Evolutionary conservation across 2,113 vertebrate species (phyloP).

Genomic region (Lamprologus speciosus): DNA sequence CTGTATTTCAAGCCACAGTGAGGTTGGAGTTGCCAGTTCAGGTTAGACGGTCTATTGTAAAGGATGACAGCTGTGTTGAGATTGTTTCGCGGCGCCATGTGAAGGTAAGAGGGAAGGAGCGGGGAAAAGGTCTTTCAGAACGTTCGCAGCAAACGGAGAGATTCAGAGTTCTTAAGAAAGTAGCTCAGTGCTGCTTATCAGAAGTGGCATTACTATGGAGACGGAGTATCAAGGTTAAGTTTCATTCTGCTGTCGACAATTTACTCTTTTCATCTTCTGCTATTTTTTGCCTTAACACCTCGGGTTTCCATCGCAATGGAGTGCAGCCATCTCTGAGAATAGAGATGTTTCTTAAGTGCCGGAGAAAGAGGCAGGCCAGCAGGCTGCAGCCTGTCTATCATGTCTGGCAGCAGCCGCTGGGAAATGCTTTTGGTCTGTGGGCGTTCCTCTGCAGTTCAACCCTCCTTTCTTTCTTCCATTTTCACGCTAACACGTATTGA

Average conservation of each 20-base stretch:
- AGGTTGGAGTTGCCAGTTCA: conserved; percentile 18
- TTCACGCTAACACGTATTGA: conserved; percentile 5
- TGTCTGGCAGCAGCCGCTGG: neutral
- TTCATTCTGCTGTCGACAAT: neutral
- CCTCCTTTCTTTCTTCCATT: neutral
- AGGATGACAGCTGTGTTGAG: conserved; percentile 45
- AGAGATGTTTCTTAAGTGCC: conserved; percentile 8
- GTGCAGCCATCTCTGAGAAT: neutral
- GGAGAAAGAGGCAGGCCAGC: neutral
- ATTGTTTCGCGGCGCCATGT: conserved; percentile 3
- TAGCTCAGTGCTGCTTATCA: neutral
- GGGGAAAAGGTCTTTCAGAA: neutral
- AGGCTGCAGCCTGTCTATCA: conserved; percentile 19
- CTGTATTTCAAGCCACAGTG: conserved; percentile 37
- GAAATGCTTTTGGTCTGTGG: conserved; percentile 26
- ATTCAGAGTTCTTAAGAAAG: neutral
- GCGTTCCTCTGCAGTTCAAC: neutral
- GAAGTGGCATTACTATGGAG: neutral
- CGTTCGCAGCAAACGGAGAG: neutral
- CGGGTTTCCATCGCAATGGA: neutral
- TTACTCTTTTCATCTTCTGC: conserved; percentile 12
- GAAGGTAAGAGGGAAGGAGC: neutral
- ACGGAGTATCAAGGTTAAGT: neutral
- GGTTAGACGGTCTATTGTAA: conserved; percentile 37
- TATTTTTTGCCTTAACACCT: neutral